Conservation (phyloP, 2,113 vertebrate species). For the Eurypyga helias region DNA sequence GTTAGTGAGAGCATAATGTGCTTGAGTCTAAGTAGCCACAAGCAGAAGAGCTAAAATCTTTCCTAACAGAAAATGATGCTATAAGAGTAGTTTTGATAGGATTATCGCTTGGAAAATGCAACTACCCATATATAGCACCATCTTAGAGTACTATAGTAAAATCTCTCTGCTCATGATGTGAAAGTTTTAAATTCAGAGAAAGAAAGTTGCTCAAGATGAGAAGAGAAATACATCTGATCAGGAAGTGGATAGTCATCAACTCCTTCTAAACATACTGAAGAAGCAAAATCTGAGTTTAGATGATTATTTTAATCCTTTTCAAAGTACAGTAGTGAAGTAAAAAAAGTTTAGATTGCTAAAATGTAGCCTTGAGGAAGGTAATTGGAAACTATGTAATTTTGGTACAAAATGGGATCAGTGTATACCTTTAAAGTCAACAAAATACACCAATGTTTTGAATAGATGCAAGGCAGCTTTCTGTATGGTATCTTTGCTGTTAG, state of each 20-base stretch:
- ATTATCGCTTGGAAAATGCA: neutral
- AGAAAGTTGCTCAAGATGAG: neutral
- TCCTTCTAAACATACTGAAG: neutral
- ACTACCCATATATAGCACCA: neutral
- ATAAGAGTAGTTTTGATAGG: neutral
- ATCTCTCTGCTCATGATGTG: neutral
- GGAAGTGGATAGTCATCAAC: neutral
- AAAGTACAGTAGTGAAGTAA: neutral
- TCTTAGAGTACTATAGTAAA: neutral
- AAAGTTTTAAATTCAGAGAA: neutral
- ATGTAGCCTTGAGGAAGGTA: neutral
- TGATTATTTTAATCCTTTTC: neutral
- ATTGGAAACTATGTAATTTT: neutral
- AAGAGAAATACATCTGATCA: neutral
- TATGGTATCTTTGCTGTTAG: neutral
- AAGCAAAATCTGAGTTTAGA: neutral
- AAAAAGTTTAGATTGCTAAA: neutral
- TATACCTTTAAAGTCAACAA: neutral
- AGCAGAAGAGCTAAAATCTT: neutral
- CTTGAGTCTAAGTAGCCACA: neutral
- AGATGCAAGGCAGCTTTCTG: neutral
- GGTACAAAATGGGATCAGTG: neutral
- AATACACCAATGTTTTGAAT: neutral
- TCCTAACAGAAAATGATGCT: neutral
- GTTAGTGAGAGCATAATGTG: neutral